Evolutionary conservation across 2,113 vertebrate genomes (phyloP).

Genomic region (Notechis scutatus): DNA sequence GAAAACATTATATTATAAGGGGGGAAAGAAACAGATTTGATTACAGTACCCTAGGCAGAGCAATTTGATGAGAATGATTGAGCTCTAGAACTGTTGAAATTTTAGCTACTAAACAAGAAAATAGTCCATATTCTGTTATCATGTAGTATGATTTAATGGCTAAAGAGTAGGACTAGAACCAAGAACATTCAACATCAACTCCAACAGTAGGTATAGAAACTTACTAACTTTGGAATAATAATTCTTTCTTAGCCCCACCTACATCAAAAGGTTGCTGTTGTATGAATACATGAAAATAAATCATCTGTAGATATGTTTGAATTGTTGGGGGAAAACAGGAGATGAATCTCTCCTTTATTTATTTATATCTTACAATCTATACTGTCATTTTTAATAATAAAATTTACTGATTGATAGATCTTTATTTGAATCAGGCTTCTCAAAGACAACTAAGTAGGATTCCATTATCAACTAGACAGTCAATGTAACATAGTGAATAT

Average conservation of each 20-base stretch:
- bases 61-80: background rate
- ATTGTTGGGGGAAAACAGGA: background rate
- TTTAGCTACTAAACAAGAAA: background rate
- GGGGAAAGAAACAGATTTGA: background rate
- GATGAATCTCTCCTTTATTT: background rate
- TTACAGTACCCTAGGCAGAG: background rate
- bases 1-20: background rate
- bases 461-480: constrained; percentile 4
- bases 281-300: background rate
- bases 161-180: background rate
- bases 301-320: background rate
- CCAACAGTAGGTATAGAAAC: background rate
- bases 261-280: background rate
- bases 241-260: background rate
- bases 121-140: background rate
- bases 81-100: background rate
- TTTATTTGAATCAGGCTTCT: background rate
- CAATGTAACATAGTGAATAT: background rate
- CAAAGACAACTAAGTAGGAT: background rate
- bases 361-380: background rate
- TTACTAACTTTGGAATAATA: background rate
- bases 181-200: background rate
- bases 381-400: background rate
- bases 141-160: background rate
- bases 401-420: constrained; percentile 19